phyloP scores from a whole-genome alignment of 2,113 vertebrate species.

The Haemorhous mexicanus region DNA sequence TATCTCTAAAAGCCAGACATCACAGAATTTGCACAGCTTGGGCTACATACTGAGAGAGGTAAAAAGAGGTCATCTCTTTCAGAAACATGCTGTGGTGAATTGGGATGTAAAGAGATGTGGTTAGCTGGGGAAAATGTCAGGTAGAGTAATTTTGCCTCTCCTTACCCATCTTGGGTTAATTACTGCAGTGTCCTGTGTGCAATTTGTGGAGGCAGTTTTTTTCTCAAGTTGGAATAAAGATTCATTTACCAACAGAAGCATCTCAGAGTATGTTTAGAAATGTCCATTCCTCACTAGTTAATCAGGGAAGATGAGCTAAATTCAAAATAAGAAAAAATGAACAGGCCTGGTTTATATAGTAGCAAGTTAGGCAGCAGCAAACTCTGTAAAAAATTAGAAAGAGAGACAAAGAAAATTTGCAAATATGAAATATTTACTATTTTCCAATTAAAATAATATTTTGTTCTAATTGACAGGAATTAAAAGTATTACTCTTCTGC shows the following conservation, averaged over 20 bases:
- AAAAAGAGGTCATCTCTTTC: slow-evolving; percentile 35
- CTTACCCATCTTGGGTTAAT: background rate
- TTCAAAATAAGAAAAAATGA: background rate
- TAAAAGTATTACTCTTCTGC: background rate
- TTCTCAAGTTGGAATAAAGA: background rate
- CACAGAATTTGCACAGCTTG: slow-evolving; percentile 27
- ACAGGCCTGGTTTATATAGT: background rate
- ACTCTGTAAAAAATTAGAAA: background rate
- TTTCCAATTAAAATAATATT: background rate
- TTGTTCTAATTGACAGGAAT: background rate
- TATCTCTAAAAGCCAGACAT: slow-evolving; percentile 46
- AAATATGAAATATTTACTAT: background rate
- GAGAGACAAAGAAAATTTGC: background rate
- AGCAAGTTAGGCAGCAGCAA: background rate
- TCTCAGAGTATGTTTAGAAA: background rate
- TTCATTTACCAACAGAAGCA: background rate
- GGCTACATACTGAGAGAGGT: slow-evolving; percentile 22
- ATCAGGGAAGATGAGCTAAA: background rate
- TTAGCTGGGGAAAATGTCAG: background rate
- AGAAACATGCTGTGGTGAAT: background rate
- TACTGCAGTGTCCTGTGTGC: background rate
- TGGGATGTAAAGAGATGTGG: background rate
- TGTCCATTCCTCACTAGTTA: background rate
- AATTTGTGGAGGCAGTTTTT: background rate
- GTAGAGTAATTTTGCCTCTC: background rate